Conservation (phyloP, 1,140 invertebrate species). For the Drosophila mojavensis region DNA sequence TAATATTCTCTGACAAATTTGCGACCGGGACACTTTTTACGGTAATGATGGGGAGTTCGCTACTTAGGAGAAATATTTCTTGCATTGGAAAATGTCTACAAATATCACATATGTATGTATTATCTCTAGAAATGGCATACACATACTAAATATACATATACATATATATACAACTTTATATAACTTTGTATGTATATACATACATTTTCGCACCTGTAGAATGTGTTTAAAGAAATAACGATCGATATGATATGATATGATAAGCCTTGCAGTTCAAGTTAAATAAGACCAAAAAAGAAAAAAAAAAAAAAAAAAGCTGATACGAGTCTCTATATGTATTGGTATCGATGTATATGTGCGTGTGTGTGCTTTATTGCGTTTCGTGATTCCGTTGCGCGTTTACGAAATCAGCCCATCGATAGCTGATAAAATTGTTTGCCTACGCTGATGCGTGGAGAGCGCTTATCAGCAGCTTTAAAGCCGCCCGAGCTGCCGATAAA, state of each 20-base stretch:
- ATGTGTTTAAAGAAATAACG: neutral
- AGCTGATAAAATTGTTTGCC: conserved; percentile 32
- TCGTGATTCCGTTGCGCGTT: conserved; percentile 21
- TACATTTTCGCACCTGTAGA: neutral
- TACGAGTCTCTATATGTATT: neutral
- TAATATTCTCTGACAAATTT: too few species aligned
- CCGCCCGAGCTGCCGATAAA: conserved; percentile 36
- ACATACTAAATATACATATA: neutral
- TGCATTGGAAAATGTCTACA: too few species aligned
- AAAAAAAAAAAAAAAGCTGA: neutral
- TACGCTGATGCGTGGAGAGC: neutral
- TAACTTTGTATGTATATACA: neutral
- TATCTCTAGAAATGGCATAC: too few species aligned
- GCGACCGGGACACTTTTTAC: too few species aligned
- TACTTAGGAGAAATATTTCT: too few species aligned
- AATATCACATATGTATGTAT: too few species aligned
- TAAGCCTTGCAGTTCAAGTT: neutral
- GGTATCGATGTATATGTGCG: neutral
- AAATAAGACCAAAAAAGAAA: neutral
- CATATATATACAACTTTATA: neutral
- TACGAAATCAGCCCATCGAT: conserved; percentile 43
- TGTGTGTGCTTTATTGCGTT: conserved; percentile 10
- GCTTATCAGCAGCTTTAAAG: conserved; percentile 43
- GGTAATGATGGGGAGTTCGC: too few species aligned
- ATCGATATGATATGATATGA: conserved; percentile 3